Evolutionary conservation across 2,888 invertebrate species (phyloP).

Genomic region (Nomada lathburiana): DNA sequence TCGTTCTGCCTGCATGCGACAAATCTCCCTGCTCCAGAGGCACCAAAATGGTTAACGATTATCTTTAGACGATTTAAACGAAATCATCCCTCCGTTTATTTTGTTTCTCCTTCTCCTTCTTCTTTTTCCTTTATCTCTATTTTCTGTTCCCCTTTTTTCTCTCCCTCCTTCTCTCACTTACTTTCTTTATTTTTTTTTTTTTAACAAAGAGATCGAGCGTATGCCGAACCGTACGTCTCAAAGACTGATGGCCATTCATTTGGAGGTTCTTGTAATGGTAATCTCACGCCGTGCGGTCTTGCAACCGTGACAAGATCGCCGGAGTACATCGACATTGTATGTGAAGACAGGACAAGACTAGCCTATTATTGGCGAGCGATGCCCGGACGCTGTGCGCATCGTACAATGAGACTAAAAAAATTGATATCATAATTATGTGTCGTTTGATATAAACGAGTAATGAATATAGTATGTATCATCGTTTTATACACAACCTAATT

Average conservation of each 20-base stretch:
- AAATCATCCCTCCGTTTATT: slow-evolving; percentile 14
- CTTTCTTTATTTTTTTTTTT: neutral
- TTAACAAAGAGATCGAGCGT: slow-evolving; percentile 38
- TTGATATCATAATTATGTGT: slow-evolving; percentile 84
- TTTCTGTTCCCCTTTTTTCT: neutral
- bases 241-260: slow-evolving; percentile 78
- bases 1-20: no score
- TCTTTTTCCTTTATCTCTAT: slow-evolving; percentile 3
- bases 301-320: slow-evolving; percentile 44
- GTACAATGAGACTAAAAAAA: slow-evolving; percentile 82
- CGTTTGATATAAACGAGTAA: slow-evolving; percentile 83
- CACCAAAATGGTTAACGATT: slow-evolving; percentile 41
- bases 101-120: neutral
- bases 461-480: slow-evolving; percentile 83
- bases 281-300: slow-evolving; percentile 61
- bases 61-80: slow-evolving; percentile 33
- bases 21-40: neutral
- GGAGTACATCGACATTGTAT: slow-evolving; percentile 75
- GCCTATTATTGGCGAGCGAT: slow-evolving; percentile 79
- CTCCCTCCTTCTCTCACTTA: no score
- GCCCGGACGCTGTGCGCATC: slow-evolving; percentile 76
- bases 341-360: slow-evolving; percentile 81
- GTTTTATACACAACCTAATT: slow-evolving; percentile 84
- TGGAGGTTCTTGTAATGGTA: slow-evolving; percentile 78
- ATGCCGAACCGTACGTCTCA: slow-evolving; percentile 65